phyloP scores from a whole-genome alignment of 1,140 invertebrate species.

The Nautilus pompilius region DNA sequence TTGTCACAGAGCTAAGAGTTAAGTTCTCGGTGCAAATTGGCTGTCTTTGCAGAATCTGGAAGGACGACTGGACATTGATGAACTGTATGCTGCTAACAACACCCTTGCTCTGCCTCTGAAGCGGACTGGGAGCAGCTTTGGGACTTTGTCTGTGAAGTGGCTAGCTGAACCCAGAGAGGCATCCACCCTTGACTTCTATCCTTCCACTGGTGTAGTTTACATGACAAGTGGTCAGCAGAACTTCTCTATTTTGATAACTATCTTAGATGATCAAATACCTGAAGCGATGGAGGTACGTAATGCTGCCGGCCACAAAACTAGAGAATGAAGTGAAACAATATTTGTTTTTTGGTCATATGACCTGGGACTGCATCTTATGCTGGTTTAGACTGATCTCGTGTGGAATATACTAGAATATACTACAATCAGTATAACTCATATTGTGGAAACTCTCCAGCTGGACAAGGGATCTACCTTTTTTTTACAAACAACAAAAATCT shows the following conservation, averaged over 20 bases:
- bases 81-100: conserved; percentile 37
- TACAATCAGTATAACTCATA: too few relatives aligned
- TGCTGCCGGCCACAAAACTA: too few relatives aligned
- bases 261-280: conserved; percentile 41
- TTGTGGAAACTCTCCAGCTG: too few relatives aligned
- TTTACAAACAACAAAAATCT: too few relatives aligned
- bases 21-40: too few relatives aligned
- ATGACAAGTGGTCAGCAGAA: conserved; percentile 32
- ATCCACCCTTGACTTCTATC: conserved; percentile 33
- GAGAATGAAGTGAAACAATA: too few relatives aligned
- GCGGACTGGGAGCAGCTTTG: conserved; percentile 36
- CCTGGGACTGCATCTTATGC: too few relatives aligned
- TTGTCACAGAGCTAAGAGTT: too few relatives aligned
- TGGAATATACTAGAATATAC: too few relatives aligned
- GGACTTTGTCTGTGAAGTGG: conserved; percentile 43
- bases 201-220: conserved; percentile 36
- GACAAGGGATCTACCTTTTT: too few relatives aligned
- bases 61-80: conserved; percentile 44
- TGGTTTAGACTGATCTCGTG: too few relatives aligned
- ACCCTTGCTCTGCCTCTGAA: conserved; percentile 31
- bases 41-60: conserved; percentile 43
- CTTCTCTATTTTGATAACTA: conserved; percentile 37
- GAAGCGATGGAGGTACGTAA: conserved; percentile 44
- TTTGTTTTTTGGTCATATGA: too few relatives aligned
- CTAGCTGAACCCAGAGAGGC: conserved; percentile 36